Evolutionary conservation across 2,888 invertebrate genomes (phyloP), one percentile per base, ranked within the genome.

Genomic region (Pseudanteris insignis): DNA sequence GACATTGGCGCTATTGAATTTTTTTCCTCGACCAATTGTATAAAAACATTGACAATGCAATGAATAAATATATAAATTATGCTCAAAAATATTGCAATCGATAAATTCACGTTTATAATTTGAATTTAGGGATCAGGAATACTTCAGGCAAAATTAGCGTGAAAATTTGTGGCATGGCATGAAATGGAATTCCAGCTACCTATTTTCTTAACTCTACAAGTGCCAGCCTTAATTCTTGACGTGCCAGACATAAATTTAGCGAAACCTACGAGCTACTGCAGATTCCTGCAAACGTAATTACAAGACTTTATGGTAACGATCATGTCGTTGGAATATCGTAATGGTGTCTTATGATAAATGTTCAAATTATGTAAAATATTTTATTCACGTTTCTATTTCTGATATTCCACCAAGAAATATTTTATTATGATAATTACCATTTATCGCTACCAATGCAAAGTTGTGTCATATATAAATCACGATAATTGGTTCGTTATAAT

Each of bases 191-290:
- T 11, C 50, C 8, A 34, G 38, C 40, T 11, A 40, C 50, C 38
- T 46, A 50, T 58, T 46, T 59, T 51, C 51, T 48, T 41, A 51
- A 51, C 51, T 51, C 46, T 41, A 46, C 59, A 59, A 51, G 51
- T 46, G 51, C 36, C 59, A 41, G 59, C 59, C 36, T 53, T 53
- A 59, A 59, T 59, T 53, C 41, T 51, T 59, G 37, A 51, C 51
- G 47, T 53, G 51, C 46, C 53, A 51, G 59, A 40, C 53, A 51
- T 59, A 59, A 59, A 59, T 59, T 59, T 32, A 53, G 18, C 32
- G 7, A 59, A 59, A 41, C 51, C 59, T 36, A 41, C 46, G 36
- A 53, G 46, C 59, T 29, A 47, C 38, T 59, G 38, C 51, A 33
- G 30, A 51, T 59, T 59, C 36, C 38, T 53, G 51, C 51, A 58